Evolutionary conservation across 2,113 vertebrate genomes (phyloP), one percentile per base, ranked within the genome.

Genomic region (Xiphophorus couchianus): DNA sequence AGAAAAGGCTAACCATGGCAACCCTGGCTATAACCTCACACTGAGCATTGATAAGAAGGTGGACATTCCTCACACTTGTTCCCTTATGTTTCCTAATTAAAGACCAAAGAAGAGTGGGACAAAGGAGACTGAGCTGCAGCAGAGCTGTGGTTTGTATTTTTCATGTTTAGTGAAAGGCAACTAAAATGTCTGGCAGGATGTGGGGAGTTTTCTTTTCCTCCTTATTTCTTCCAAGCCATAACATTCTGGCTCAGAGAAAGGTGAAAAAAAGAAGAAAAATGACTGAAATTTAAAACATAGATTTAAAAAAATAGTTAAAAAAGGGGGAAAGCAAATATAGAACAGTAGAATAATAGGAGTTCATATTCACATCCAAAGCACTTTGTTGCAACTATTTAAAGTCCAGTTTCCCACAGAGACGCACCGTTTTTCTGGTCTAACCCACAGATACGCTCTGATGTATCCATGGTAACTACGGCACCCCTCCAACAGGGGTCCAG

Each of bases 101-200:
- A 84, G 58, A 22, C 73, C 1, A 48, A n/a, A 80, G 69, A 62
- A 62, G 48, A 66, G 84, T 51, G 64, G 51, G 73, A 85, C 73
- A 74, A 81, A 84, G 75, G 51, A 65, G 68, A 71, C 63, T 0
- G 51, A 68, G 44, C 39, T 27, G 54, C 81, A 67, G 33, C 78
- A 71, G 76, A 62, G 84, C 80, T 73, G 81, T 2, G 63, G 84
- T 82, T 79, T 80, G 65, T 76, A 78, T 82, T 84, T 90, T 86
- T 89, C 62, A 81, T 80, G 81, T 83, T 35, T 68, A 82, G 77
- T 85, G 74, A 86, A 90, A 85, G 68, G 74, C 14, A 48, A 82
- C 74, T 62, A 17, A 80, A 88, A 80, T 66, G 84, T 69, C 61
- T 83, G 73, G 1, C 68, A 78, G 72, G 51, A 90, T 74, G 85